These are phyloP conservation scores for Cerastis rubricosa DNA, from an alignment of 2,888 invertebrate species.

Conservation along the genomic window DNA sequence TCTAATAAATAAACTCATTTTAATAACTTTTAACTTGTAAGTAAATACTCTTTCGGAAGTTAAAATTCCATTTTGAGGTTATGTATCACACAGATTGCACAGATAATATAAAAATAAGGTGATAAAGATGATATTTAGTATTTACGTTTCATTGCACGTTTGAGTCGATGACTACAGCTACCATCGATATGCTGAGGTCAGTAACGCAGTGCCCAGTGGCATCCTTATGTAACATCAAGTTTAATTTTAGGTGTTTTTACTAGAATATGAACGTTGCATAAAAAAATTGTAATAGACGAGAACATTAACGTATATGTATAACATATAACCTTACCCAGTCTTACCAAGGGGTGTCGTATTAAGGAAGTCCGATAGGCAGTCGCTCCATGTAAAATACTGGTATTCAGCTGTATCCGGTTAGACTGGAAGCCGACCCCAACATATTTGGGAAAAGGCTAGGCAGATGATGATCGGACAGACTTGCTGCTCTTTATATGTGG, in stretches of 20 bases:
- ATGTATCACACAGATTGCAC: slow-evolving; percentile 63
- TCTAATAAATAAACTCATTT: slow-evolving; percentile 85
- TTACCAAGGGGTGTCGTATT: too few relatives aligned
- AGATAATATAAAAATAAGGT: slow-evolving; percentile 39
- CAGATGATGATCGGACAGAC: too few relatives aligned
- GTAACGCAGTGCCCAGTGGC: background rate
- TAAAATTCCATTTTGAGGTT: slow-evolving; percentile 73
- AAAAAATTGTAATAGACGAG: background rate
- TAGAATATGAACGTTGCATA: background rate
- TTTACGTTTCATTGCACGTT: slow-evolving; percentile 24
- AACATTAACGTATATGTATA: background rate
- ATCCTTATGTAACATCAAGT: background rate
- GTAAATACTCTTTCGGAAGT: slow-evolving; percentile 39
- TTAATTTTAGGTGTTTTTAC: background rate
- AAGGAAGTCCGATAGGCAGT: too few relatives aligned
- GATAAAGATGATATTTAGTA: too few relatives aligned
- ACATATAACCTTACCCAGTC: background rate
- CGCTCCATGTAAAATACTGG: too few relatives aligned
- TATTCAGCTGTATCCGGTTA: too few relatives aligned
- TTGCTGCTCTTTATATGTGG: too few relatives aligned
- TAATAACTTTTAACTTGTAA: slow-evolving; percentile 60
- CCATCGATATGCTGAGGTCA: background rate
- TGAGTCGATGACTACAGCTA: background rate
- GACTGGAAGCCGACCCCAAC: too few relatives aligned
- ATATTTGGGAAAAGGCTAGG: too few relatives aligned